Evolutionary conservation across 2,113 vertebrate genomes (phyloP).

Genomic region (Eurypyga helias): DNA sequence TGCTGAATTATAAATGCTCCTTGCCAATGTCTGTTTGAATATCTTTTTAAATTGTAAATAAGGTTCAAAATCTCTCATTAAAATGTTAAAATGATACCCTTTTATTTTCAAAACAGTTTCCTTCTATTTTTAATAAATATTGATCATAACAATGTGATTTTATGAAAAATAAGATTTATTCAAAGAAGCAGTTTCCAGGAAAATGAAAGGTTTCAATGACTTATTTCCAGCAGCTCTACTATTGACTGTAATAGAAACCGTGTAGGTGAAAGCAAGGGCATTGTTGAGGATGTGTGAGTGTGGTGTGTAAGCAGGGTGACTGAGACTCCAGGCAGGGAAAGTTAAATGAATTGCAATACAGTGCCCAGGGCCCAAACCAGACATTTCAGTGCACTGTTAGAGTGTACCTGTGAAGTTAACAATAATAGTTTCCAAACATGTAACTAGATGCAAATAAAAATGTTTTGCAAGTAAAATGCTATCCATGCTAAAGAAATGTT

Average conservation of each 20-base stretch:
- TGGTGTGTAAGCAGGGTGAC: background rate
- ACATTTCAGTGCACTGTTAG: background rate
- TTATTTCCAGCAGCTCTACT: background rate
- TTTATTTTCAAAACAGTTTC: background rate
- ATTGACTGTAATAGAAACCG: background rate
- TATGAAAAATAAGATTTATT: background rate
- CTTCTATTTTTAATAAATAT: background rate
- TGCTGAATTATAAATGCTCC: background rate
- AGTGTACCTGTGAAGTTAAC: background rate
- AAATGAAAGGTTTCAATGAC: background rate
- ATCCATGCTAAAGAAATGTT: background rate
- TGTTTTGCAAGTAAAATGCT: background rate
- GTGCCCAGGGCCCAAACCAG: background rate
- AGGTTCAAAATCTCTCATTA: background rate
- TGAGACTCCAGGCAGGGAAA: background rate
- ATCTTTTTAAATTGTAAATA: background rate
- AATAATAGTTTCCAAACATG: background rate
- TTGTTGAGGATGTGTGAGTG: background rate
- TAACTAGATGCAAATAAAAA: background rate
- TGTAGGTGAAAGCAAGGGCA: slow-evolving; percentile 10
- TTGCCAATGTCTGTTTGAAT: background rate
- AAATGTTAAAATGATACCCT: background rate
- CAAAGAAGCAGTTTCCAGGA: background rate
- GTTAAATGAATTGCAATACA: background rate
- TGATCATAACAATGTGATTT: background rate